These are phyloP conservation scores for Cariama cristata DNA, from an alignment of 2,113 vertebrate species.

Conservation along the genomic window DNA sequence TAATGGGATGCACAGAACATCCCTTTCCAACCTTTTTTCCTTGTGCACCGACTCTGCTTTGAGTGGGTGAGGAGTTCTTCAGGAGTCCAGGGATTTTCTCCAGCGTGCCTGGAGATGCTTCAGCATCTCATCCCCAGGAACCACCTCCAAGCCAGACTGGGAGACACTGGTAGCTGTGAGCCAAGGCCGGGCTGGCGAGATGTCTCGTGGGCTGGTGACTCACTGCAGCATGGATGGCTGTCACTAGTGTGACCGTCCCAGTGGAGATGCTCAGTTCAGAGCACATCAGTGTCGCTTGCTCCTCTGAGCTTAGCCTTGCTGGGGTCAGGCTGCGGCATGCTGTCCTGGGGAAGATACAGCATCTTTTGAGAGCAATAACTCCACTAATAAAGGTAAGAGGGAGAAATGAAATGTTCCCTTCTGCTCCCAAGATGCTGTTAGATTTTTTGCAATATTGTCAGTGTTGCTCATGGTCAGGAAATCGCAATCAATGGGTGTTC, in stretches of 20 bases:
- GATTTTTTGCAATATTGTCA: background rate
- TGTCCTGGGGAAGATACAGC: background rate
- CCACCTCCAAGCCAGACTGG: background rate
- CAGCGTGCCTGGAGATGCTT: rapidly evolving
- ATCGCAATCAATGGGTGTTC: background rate
- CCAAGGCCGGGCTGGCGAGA: rapidly evolving
- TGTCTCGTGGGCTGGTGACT: background rate
- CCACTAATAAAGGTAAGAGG: background rate
- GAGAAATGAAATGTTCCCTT: background rate
- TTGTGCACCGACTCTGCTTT: rapidly evolving
- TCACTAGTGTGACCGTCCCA: rapidly evolving
- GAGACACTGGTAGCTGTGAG: background rate
- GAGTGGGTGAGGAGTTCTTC: background rate
- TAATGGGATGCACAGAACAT: background rate
- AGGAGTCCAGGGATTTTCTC: background rate
- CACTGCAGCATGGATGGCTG: background rate
- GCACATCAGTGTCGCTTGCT: rapidly evolving
- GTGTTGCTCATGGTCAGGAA: background rate
- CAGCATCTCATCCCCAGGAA: background rate
- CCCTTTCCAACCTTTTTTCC: background rate
- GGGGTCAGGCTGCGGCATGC: background rate
- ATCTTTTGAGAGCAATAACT: background rate
- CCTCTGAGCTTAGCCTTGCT: background rate
- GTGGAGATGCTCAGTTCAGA: background rate
- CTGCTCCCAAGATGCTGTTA: background rate